Evolutionary conservation across 2,888 invertebrate species (phyloP).

Genomic region (Patella ulyssiponensis): DNA sequence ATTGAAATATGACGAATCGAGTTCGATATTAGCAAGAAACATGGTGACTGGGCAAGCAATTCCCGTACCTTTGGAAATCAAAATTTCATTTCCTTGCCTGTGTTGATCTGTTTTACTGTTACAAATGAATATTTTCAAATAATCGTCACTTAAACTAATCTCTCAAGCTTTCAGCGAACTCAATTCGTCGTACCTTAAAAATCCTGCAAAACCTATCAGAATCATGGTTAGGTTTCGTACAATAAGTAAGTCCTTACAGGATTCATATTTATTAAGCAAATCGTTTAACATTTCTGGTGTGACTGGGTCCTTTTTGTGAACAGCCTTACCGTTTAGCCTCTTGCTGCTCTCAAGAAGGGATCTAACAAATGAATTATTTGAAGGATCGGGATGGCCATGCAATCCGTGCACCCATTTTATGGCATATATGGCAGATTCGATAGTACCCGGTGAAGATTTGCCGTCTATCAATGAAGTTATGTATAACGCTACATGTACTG

Average conservation of each 20-base stretch:
- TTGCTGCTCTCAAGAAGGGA: constrained; percentile 35
- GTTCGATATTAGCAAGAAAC: constrained; percentile 18
- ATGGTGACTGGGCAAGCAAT: constrained; percentile 37
- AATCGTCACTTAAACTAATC: constrained; percentile 24
- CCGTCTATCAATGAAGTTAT: not conserved
- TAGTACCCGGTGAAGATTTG: not conserved
- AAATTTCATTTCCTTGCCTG: constrained; percentile 18
- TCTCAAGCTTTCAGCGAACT: constrained; percentile 14
- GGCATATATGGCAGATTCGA: not conserved
- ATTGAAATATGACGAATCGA: constrained; percentile 14
- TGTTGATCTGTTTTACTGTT: constrained; percentile 41
- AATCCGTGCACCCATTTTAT: not conserved
- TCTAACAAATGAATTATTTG: constrained; percentile 30
- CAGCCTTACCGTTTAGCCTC: constrained; percentile 19
- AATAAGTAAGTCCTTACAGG: constrained; percentile 15
- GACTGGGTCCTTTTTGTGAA: constrained; percentile 32
- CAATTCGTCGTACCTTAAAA: constrained; percentile 25
- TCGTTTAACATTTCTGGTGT: constrained; percentile 26
- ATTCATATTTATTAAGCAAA: constrained; percentile 15
- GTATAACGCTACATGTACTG: not conserved
- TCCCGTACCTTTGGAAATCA: constrained; percentile 34
- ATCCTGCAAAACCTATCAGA: constrained; percentile 27
- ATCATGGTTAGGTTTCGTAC: constrained; percentile 36
- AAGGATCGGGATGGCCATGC: not conserved
- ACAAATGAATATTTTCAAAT: constrained; percentile 30